Evolutionary conservation across 2,797 vertebrate genomes (phyloP).

Genomic region (Clarias laeviceps): DNA sequence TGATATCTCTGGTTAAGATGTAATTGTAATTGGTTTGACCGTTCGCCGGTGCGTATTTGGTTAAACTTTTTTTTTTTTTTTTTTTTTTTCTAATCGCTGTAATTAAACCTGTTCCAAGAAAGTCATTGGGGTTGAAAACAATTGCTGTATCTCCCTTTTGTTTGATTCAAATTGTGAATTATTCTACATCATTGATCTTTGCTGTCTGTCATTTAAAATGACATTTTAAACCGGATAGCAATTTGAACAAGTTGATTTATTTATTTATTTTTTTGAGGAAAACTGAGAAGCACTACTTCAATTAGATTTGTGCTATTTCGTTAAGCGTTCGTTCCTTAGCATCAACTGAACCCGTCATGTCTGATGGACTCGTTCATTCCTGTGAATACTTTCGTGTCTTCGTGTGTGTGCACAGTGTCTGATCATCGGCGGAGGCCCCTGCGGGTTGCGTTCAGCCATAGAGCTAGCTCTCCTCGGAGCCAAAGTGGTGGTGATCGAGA

Average conservation of each 20-base stretch:
- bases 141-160: background rate
- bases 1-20: background rate
- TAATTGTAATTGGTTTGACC: background rate
- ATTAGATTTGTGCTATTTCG: background rate
- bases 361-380: background rate
- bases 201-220: background rate
- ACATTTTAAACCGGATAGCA: too few species aligned
- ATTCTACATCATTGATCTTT: background rate
- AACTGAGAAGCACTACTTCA: background rate
- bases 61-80: background rate
- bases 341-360: background rate
- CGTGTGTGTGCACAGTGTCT: conserved; percentile 80
- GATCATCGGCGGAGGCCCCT: conserved; percentile 92
- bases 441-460: conserved; percentile 91
- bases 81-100: background rate
- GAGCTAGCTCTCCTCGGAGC: conserved; percentile 93
- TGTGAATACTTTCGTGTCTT: background rate
- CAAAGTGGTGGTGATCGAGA: conserved; percentile 94
- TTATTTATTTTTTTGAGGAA: too few species aligned
- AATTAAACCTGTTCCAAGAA: background rate
- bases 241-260: too few species aligned
- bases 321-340: background rate
- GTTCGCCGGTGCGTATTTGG: background rate
- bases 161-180: background rate
- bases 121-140: background rate